phyloP scores from a whole-genome alignment of 2,888 invertebrate species.

The Pinctada fucata region DNA sequence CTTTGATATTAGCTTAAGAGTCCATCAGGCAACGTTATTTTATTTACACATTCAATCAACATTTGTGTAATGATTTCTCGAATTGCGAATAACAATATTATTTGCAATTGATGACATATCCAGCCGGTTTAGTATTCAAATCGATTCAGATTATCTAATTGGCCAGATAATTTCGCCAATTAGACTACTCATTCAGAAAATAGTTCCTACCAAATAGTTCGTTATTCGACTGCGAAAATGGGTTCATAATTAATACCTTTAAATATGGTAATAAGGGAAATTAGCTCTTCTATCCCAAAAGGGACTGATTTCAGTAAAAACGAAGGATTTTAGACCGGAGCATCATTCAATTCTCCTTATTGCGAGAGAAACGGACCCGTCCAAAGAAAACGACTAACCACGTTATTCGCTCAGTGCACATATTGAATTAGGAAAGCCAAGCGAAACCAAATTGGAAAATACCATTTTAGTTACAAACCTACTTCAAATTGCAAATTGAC shows the following conservation, averaged over 20 bases:
- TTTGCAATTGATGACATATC: constrained; percentile 28
- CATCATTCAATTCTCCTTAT: constrained; percentile 39
- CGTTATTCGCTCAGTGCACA: constrained; percentile 43
- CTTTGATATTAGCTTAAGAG: constrained; percentile 22
- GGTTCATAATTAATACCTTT: constrained; percentile 28
- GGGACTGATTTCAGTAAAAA: constrained; percentile 8
- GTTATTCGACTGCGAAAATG: constrained; percentile 21
- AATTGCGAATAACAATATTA: constrained; percentile 28
- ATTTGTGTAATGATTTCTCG: constrained; percentile 34
- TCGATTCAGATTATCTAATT: constrained; percentile 34
- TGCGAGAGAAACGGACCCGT: constrained; percentile 23
- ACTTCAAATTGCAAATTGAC: constrained; percentile 48
- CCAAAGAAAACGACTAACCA: constrained; percentile 35
- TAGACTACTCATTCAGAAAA: constrained; percentile 27
- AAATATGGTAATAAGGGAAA: constrained; percentile 23
- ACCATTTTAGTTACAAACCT: constrained; percentile 45
- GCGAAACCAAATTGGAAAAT: constrained; percentile 46
- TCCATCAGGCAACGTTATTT: constrained; percentile 22
- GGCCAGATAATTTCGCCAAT: constrained; percentile 32
- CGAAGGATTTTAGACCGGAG: background rate
- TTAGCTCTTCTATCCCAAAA: constrained; percentile 25
- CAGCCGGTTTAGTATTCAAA: constrained; percentile 22
- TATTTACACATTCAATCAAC: constrained; percentile 35
- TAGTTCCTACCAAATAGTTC: constrained; percentile 26
- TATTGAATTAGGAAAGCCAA: constrained; percentile 44